phyloP scores from a whole-genome alignment of 2,797 vertebrate genomes.

The Odontamblyopus lacepedii region DNA sequence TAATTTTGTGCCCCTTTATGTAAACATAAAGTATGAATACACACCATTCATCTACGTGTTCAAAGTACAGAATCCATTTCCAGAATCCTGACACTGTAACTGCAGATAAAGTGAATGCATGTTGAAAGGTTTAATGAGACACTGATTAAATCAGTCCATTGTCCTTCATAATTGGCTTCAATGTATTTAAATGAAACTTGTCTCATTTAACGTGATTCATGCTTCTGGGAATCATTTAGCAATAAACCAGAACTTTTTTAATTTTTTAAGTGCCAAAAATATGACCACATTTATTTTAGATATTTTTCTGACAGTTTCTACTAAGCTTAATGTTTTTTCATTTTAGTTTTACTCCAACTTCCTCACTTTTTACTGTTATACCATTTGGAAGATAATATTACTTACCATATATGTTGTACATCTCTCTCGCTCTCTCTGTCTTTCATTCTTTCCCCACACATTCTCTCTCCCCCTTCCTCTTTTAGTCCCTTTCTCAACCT shows the following conservation, averaged over 20 bases:
- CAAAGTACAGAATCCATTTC: not conserved
- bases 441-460: no score
- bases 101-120: not conserved
- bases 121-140: not conserved
- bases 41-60: not conserved
- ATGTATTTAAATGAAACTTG: not conserved
- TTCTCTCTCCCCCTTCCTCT: not conserved
- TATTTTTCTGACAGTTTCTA: not conserved
- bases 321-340: not conserved
- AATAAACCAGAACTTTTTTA: not conserved
- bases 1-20: no score
- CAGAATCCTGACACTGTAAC: no score
- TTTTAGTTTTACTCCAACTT: no score
- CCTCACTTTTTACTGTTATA: no score
- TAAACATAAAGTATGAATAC: not conserved
- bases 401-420: no score
- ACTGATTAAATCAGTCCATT: not conserved
- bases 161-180: not conserved
- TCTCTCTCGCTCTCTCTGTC: no score
- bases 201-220: not conserved
- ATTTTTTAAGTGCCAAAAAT: not conserved
- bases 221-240: not conserved
- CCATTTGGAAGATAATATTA: no score
- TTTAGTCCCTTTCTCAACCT: not conserved
- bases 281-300: not conserved